These are phyloP conservation scores for Sparidentex hasta DNA, from an alignment of 2,797 vertebrate genomes.

Conservation along the genomic window DNA sequence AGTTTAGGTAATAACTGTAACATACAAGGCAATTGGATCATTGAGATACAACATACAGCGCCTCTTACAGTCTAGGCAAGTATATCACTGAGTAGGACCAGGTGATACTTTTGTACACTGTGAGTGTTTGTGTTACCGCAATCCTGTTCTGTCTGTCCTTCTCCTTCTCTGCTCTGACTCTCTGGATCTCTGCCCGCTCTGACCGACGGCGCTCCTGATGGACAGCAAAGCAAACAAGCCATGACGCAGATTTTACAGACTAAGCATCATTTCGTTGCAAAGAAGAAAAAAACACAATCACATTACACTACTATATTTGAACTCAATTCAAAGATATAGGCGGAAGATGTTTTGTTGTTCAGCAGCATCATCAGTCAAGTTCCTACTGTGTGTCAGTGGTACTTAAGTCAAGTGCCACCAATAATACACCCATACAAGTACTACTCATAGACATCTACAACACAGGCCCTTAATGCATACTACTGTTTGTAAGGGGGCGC, in stretches of 20 bases:
- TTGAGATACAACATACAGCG: background rate
- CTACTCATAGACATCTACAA: background rate
- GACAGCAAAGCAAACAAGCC: background rate
- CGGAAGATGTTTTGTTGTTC: background rate
- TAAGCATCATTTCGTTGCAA: background rate
- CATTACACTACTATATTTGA: background rate
- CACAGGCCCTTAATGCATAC: background rate
- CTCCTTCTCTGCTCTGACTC: conserved; percentile 91
- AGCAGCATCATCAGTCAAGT: background rate
- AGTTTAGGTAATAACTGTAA: background rate
- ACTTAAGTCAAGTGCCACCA: background rate
- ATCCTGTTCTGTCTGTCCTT: conserved; percentile 91
- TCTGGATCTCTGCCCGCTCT: conserved; percentile 91
- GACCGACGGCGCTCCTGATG: conserved; percentile 88
- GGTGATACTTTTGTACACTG: background rate
- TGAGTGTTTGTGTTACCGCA: conserved; percentile 78
- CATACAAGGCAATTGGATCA: background rate
- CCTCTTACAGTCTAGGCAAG: no score
- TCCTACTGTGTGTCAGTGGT: background rate
- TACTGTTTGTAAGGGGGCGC: no score
- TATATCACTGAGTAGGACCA: background rate
- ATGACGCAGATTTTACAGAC: background rate
- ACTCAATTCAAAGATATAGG: background rate
- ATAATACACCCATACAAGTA: background rate
- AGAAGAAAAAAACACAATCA: background rate